Evolutionary conservation across 1,140 invertebrate species (phyloP).

Genomic region (Polyergus mexicanus): DNA sequence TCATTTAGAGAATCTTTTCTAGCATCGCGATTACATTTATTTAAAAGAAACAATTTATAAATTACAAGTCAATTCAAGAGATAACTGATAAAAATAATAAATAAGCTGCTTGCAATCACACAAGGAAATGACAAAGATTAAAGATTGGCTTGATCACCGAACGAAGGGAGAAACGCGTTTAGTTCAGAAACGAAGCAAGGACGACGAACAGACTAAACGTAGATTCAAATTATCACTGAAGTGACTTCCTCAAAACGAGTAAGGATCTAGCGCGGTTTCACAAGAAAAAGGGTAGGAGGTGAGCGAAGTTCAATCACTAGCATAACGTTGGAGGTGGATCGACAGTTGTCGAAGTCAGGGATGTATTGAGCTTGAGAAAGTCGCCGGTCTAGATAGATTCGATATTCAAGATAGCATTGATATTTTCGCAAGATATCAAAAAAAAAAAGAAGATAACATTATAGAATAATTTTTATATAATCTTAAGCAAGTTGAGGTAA

Average conservation of each 20-base stretch:
- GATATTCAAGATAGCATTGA: not conserved
- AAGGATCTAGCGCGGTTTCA: conserved; percentile 24
- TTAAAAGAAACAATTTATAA: not conserved
- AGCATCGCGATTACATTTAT: not conserved
- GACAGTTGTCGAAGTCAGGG: not conserved
- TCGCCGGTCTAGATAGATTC: not conserved
- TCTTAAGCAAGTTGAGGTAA: not conserved
- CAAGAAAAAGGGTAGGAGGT: conserved; percentile 47
- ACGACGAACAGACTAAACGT: conserved; percentile 1
- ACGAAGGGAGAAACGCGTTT: not conserved
- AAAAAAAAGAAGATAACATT: not conserved
- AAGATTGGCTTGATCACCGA: not conserved
- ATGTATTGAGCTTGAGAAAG: conserved; percentile 68
- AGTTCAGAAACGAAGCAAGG: not conserved
- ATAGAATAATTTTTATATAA: not conserved
- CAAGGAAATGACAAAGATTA: not conserved
- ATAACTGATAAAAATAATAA: not conserved
- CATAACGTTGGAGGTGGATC: conserved; percentile 26
- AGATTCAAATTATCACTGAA: conserved; percentile 45
- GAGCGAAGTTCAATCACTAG: conserved; percentile 32
- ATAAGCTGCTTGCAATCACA: not conserved
- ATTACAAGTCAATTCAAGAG: not conserved
- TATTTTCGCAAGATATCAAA: not conserved
- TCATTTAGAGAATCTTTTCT: not conserved
- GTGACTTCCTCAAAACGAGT: not conserved